Evolutionary conservation across 2,797 vertebrate genomes (phyloP).

Genomic region (Gambusia yucatana): DNA sequence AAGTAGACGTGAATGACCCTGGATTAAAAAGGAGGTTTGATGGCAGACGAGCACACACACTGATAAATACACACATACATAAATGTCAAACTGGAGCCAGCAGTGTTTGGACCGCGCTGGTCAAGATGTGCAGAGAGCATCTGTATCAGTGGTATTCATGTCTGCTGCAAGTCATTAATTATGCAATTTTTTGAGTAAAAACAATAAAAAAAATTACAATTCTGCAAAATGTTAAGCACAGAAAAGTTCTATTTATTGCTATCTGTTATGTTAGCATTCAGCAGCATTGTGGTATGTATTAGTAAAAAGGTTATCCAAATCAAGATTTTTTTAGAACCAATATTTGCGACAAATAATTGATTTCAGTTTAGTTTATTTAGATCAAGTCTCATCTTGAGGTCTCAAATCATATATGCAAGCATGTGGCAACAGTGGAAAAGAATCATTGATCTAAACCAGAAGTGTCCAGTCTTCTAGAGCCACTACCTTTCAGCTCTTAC

Average conservation of each 20-base stretch:
- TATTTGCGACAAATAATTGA: neutral
- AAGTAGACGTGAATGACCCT: constrained; percentile 69
- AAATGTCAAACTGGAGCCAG: constrained; percentile 44
- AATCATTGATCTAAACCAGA: neutral
- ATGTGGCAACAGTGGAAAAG: neutral
- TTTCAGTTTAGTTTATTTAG: neutral
- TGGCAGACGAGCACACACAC: constrained; percentile 32
- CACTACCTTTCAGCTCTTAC: neutral
- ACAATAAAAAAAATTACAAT: neutral
- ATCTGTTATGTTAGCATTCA: neutral
- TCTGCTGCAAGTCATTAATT: constrained; percentile 27
- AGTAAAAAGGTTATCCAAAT: neutral
- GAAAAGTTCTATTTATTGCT: neutral
- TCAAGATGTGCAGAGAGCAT: constrained; percentile 42
- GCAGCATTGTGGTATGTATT: neutral
- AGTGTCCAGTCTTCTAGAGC: neutral
- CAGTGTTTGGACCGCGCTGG: constrained; percentile 34
- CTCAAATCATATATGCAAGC: neutral
- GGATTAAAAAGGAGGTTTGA: constrained; percentile 70
- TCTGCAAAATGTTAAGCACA: neutral
- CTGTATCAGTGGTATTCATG: constrained; percentile 58
- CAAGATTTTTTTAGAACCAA: neutral
- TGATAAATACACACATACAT: constrained; percentile 6
- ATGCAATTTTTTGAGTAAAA: constrained; percentile 7
- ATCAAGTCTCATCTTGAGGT: neutral